Conservation (phyloP, 2,113 vertebrate genomes). For the Numenius arquata region DNA sequence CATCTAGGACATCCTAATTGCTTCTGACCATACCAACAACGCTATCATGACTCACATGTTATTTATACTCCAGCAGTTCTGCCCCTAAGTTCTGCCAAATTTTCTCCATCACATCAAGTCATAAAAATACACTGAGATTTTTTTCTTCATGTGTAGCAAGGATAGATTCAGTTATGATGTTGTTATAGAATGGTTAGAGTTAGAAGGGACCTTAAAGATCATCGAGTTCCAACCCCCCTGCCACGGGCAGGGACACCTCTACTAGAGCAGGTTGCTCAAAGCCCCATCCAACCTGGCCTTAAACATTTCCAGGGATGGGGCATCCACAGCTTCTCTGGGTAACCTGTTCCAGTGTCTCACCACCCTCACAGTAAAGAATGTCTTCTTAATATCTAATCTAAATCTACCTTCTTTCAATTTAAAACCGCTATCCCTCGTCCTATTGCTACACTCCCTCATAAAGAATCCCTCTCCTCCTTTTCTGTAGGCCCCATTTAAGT, state of each 20-base stretch:
- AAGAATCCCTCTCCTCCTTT: background rate
- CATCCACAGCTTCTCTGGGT: background rate
- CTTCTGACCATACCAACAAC: background rate
- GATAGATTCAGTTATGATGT: background rate
- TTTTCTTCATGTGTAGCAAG: background rate
- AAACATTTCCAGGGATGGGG: background rate
- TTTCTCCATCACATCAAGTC: background rate
- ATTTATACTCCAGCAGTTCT: background rate
- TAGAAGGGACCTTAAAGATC: background rate
- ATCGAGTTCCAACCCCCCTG: background rate
- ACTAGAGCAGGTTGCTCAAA: background rate
- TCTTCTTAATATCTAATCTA: background rate
- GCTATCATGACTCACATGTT: background rate
- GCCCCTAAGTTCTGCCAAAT: background rate
- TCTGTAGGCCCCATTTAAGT: background rate
- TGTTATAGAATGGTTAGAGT: background rate
- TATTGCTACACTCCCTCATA: background rate
- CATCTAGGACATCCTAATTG: background rate
- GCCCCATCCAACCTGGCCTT: background rate
- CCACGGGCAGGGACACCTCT: background rate
- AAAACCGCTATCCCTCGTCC: background rate
- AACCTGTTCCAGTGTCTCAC: background rate
- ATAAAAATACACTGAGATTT: background rate
- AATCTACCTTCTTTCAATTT: background rate
- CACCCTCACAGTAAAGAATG: background rate